Percentiles rank a stretch among this genome's conserved stretches.
These are phyloP conservation scores for Spisula solida DNA, from an alignment of 2,888 invertebrate species.

Conservation along the genomic window DNA sequence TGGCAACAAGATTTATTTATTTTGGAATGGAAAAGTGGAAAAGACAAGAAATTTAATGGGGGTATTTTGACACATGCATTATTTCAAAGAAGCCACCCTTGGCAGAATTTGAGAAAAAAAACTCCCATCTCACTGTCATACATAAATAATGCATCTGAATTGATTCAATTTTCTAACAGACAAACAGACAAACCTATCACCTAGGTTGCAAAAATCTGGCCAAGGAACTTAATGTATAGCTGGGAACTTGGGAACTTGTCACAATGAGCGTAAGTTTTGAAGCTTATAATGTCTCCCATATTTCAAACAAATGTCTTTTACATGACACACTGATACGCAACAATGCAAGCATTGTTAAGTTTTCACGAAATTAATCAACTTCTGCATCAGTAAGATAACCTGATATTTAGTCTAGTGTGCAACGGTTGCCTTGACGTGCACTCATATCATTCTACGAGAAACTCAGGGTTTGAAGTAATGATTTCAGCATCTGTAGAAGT, in stretches of 20 bases:
- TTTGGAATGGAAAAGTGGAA: background rate
- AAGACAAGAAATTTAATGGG: background rate
- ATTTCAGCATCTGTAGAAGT: slow-evolving; percentile 42
- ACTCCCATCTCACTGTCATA: background rate
- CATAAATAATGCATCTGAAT: slow-evolving; percentile 10
- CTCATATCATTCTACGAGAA: slow-evolving; percentile 20
- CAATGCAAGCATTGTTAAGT: background rate
- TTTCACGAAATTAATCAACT: background rate
- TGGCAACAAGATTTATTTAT: slow-evolving; percentile 25
- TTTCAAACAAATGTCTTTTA: slow-evolving; percentile 7
- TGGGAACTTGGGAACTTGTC: background rate
- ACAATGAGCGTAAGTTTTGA: background rate
- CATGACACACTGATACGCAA: background rate
- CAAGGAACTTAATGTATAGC: background rate
- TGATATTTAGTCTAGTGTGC: slow-evolving; percentile 2
- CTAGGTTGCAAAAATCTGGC: background rate
- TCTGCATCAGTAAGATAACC: slow-evolving; percentile 1
- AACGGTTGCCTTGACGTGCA: background rate
- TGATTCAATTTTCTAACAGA: background rate
- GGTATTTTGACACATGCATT: background rate
- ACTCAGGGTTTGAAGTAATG: slow-evolving; percentile 6
- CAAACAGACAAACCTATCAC: background rate
- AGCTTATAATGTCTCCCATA: background rate
- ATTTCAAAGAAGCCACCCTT: background rate
- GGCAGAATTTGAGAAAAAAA: too few relatives aligned